Evolutionary conservation across 2,888 invertebrate species (phyloP).

Genomic region (Apodemia duryi): DNA sequence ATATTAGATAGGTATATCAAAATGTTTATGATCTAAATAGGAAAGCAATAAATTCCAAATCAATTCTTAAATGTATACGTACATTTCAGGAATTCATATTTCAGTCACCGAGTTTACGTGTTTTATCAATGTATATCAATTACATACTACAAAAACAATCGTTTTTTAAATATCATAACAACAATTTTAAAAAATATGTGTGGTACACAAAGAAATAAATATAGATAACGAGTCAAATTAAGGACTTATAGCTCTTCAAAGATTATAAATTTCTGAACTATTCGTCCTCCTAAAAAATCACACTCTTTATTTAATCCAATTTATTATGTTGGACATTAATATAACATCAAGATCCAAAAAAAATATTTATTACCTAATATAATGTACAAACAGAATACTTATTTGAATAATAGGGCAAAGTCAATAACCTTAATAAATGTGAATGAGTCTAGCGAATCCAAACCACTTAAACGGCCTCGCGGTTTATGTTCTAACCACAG

Average conservation of each 20-base stretch:
- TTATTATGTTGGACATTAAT: not conserved
- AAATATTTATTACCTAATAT: not conserved
- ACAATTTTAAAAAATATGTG: too few species aligned
- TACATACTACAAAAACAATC: too few species aligned
- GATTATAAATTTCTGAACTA: not conserved
- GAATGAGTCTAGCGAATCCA: slow-evolving; percentile 10
- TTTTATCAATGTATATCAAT: too few species aligned
- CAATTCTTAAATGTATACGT: too few species aligned
- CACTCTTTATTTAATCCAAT: not conserved
- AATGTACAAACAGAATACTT: too few species aligned
- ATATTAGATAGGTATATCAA: too few species aligned
- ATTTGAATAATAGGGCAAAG: slow-evolving; percentile 7
- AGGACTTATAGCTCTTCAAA: not conserved
- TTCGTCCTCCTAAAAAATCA: not conserved
- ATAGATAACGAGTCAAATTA: not conserved
- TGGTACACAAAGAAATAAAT: too few species aligned
- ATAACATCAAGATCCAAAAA: not conserved
- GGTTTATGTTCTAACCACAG: slow-evolving; percentile 1
- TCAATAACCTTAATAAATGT: slow-evolving; percentile 12
- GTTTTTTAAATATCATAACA: too few species aligned
- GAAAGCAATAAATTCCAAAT: too few species aligned
- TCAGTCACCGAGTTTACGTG: too few species aligned
- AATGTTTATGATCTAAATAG: too few species aligned
- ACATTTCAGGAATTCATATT: too few species aligned
- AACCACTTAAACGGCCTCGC: slow-evolving; percentile 7